Base-by-base conservation (phyloP, 2,888 invertebrate species). In the Atherix ibis region DNA sequence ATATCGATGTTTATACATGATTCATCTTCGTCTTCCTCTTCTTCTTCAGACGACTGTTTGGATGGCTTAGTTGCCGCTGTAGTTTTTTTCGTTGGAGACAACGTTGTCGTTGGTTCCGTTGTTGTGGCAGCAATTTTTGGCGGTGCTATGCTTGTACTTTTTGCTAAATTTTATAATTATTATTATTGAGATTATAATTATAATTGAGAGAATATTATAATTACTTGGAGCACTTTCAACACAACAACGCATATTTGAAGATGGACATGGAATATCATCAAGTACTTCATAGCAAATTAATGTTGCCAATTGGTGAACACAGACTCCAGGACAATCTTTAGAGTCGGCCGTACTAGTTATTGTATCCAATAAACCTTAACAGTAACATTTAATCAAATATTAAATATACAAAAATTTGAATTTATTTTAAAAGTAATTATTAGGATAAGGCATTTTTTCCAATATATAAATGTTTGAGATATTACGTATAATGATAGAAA, bases 261-360 rank as follows among this genome's bases (percentile, higher is more conserved):
- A 74, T 16, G 85, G 83, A 49, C 87, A 87, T 39, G 74, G 72
- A 14, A 83, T 76, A 50, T 85, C 76, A 38, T 85, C 83, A 32
- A 82, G 65, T 13, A 89, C 85, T 46, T 85, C 78, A 56, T 79
- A 77, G 56, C 89, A 89, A 49, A 88, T 80, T 40, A 88, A 63
- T 1, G 88, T 79, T 2, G 89, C 84, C 38, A 89, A 59, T 8
- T 83, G 73, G 52, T 88, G 85, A 40, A 87, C 81, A 58, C 89
- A 89, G 37, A 81, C 76, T 1, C 89, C 89, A 0, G 89, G 88
- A 52, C 89, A 89, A 56, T 84, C 78, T 61, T 82, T 81, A 38
- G 77, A 71, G 56, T 83, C 80, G 39, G 77, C 83, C 39, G 87
- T 85, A 43, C 77, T 81, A 39, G 87, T 84, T 52, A 88, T 72